Conservation (phyloP, 2,113 vertebrate genomes). For the Triplophysa tibetana region DNA sequence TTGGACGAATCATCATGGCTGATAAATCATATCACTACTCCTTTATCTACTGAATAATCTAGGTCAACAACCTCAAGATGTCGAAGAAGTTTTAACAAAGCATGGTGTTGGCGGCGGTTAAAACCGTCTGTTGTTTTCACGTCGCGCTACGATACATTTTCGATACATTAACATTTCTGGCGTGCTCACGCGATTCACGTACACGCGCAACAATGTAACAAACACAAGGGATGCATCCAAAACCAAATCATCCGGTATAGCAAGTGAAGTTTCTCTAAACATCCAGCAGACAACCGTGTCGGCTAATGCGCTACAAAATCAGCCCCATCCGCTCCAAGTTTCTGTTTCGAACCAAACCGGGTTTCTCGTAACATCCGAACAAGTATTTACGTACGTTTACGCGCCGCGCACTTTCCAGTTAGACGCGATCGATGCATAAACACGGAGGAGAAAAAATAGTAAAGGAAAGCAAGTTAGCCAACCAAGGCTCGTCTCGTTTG, state of each 20-base stretch:
- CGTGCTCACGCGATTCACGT: too few relatives aligned
- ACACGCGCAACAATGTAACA: too few relatives aligned
- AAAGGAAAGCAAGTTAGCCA: constrained; percentile 37
- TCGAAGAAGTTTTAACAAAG: too few relatives aligned
- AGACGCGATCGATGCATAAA: not conserved
- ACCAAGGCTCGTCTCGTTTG: constrained; percentile 39
- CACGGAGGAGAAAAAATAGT: constrained; percentile 16
- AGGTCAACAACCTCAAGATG: too few relatives aligned
- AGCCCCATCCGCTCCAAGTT: constrained; percentile 13
- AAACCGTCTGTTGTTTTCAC: not conserved
- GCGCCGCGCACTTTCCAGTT: not conserved
- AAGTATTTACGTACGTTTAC: not conserved
- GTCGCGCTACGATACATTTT: not conserved
- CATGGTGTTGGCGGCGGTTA: too few relatives aligned
- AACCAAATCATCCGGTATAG: not conserved
- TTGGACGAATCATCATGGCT: too few relatives aligned
- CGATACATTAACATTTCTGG: too few relatives aligned
- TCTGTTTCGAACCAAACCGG: not conserved
- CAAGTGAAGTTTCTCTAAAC: not conserved
- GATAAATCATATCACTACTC: too few relatives aligned
- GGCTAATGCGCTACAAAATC: constrained; percentile 20
- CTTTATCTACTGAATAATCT: too few relatives aligned
- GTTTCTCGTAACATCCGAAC: not conserved
- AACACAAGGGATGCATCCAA: not conserved
- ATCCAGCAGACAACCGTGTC: not conserved